Conservation (phyloP, 2,113 vertebrate species). For the Caracal caracal region DNA sequence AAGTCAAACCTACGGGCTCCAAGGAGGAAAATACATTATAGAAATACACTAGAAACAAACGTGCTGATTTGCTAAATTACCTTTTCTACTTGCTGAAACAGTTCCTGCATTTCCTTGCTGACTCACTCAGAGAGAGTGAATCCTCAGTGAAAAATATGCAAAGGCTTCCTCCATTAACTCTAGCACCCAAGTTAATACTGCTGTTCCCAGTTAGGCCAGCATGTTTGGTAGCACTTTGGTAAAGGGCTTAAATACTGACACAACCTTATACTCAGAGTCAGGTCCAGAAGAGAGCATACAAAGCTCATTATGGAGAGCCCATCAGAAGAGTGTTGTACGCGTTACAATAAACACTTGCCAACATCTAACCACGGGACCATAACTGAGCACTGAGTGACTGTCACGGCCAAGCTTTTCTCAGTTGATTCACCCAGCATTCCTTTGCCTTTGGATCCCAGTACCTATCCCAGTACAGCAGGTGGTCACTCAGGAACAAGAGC, state of each 20-base stretch:
- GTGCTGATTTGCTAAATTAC: neutral
- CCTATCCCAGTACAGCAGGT: neutral
- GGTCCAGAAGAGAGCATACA: neutral
- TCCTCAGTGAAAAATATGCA: neutral
- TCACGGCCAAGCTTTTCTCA: neutral
- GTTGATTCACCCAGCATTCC: neutral
- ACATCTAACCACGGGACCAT: neutral
- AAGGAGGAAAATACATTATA: neutral
- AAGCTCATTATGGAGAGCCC: neutral
- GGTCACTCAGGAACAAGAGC: neutral
- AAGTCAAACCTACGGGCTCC: neutral
- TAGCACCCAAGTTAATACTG: neutral
- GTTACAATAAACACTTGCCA: neutral
- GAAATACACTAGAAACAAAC: constrained; percentile 27
- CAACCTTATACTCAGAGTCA: neutral
- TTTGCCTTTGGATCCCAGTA: neutral
- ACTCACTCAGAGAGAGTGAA: constrained; percentile 29
- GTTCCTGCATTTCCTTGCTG: constrained; percentile 28
- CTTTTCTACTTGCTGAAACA: constrained; percentile 5
- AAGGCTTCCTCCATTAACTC: neutral
- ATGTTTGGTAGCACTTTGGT: neutral
- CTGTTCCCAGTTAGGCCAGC: neutral
- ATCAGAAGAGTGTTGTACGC: neutral
- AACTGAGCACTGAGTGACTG: neutral
- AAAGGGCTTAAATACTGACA: neutral